phyloP scores from a whole-genome alignment of 64 coral and sea anemone species.

The Hydrozoanthus tunicans region DNA sequence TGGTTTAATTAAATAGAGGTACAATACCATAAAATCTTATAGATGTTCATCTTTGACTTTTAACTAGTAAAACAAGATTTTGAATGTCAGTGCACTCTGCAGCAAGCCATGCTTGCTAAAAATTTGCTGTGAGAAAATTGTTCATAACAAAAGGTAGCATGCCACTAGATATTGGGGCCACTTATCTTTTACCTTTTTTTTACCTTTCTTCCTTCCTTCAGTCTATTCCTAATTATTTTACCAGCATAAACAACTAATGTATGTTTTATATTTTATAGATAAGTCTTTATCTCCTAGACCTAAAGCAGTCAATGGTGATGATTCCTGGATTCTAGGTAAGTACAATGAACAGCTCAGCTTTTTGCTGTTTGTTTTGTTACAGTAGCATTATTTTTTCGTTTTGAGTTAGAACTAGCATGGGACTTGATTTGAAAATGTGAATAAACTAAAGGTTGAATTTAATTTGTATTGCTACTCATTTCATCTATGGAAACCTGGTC shows the following conservation, averaged over 20 bases:
- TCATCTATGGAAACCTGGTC: conserved; percentile 6
- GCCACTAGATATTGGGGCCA: too few relatives aligned
- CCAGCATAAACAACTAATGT: background rate
- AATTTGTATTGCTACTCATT: conserved; percentile 8
- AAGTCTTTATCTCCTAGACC: background rate
- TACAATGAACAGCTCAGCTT: background rate
- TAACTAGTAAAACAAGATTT: too few relatives aligned
- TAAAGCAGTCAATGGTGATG: background rate
- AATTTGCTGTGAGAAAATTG: too few relatives aligned
- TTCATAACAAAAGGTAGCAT: too few relatives aligned
- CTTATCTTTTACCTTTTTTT: too few relatives aligned
- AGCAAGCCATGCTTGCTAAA: too few relatives aligned
- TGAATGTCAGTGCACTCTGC: too few relatives aligned
- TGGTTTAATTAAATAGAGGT: too few relatives aligned
- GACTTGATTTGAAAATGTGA: conserved; percentile 1
- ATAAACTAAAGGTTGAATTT: conserved; percentile 8
- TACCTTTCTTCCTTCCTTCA: too few relatives aligned
- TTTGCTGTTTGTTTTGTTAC: background rate
- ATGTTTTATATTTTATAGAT: background rate
- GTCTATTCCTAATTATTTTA: background rate
- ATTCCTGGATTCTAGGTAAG: background rate
- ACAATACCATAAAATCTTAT: too few relatives aligned
- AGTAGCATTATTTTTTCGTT: background rate
- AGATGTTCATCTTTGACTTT: too few relatives aligned
- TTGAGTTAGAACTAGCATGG: background rate